phyloP scores from a whole-genome alignment of 2,888 invertebrate genomes.

The Blera fallax region DNA sequence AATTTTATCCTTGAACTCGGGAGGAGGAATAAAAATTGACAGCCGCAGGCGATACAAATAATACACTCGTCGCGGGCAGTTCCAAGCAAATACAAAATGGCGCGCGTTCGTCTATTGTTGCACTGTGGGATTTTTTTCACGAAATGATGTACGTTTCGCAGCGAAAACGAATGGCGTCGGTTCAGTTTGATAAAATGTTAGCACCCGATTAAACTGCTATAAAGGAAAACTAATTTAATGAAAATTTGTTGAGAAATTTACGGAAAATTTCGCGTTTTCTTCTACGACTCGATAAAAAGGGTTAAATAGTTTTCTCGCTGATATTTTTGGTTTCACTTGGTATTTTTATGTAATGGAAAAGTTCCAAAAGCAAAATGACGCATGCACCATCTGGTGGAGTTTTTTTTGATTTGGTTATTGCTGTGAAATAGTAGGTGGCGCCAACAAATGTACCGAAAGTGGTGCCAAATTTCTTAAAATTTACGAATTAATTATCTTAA shows the following conservation, averaged over 20 bases:
- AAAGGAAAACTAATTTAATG: neutral
- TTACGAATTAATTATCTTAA: too few species aligned
- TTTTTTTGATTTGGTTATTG: neutral
- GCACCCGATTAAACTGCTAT: neutral
- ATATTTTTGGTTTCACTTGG: slow-evolving; percentile 63
- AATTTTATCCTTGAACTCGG: slow-evolving; percentile 48
- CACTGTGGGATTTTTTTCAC: slow-evolving; percentile 50
- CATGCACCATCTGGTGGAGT: slow-evolving; percentile 26
- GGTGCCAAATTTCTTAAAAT: too few species aligned
- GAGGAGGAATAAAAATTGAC: slow-evolving; percentile 34
- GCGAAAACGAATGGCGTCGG: slow-evolving; percentile 50
- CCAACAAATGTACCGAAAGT: neutral
- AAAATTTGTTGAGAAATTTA: neutral
- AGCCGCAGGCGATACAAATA: slow-evolving; percentile 56
- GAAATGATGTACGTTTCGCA: slow-evolving; percentile 17
- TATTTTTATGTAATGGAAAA: slow-evolving; percentile 74
- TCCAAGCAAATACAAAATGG: slow-evolving; percentile 70
- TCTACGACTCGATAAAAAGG: slow-evolving; percentile 40
- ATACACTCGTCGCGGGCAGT: slow-evolving; percentile 60
- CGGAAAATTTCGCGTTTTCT: slow-evolving; percentile 20
- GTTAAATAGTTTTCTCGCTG: slow-evolving; percentile 55
- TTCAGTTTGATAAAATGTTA: neutral
- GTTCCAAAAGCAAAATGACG: slow-evolving; percentile 59
- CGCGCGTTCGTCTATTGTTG: slow-evolving; percentile 71
- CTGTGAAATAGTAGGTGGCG: slow-evolving; percentile 17